Evolutionary conservation across 2,888 invertebrate genomes (phyloP).

Genomic region (Acanthococcus lagerstroemiae): DNA sequence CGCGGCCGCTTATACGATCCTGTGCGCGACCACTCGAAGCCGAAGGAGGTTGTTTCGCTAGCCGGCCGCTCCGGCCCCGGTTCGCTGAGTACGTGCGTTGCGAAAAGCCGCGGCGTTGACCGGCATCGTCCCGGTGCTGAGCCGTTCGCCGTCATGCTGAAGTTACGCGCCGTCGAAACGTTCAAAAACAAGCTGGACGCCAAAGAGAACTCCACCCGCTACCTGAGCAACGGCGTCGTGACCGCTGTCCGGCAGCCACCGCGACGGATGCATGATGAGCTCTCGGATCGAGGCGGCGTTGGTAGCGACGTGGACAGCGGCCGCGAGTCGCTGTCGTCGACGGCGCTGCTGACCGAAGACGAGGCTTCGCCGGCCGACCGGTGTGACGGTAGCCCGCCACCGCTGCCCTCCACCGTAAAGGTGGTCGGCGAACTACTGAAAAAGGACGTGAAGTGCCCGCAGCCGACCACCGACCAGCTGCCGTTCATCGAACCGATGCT

Average conservation of each 20-base stretch:
- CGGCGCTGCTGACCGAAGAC: slow-evolving; percentile 6
- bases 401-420: slow-evolving; percentile 15
- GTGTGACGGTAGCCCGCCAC: slow-evolving; percentile 28
- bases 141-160: no score
- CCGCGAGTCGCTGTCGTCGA: slow-evolving; percentile 14
- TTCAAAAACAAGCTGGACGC: neutral
- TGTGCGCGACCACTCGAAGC: no score
- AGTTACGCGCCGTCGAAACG: neutral
- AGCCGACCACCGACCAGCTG: neutral
- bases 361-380: neutral
- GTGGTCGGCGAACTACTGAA: slow-evolving; percentile 31
- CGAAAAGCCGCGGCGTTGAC: neutral
- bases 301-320: slow-evolving; percentile 10
- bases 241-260: neutral
- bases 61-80: no score
- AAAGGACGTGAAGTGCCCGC: slow-evolving; percentile 10
- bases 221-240: neutral
- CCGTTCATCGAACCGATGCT: neutral
- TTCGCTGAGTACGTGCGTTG: no score
- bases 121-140: no score
- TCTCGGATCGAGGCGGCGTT: neutral
- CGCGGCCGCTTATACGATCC: neutral
- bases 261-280: slow-evolving; percentile 3
- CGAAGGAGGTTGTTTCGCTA: no score
- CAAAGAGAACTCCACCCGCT: no score